Conservation (phyloP, 2,113 vertebrate genomes). For the Tautogolabrus adspersus region DNA sequence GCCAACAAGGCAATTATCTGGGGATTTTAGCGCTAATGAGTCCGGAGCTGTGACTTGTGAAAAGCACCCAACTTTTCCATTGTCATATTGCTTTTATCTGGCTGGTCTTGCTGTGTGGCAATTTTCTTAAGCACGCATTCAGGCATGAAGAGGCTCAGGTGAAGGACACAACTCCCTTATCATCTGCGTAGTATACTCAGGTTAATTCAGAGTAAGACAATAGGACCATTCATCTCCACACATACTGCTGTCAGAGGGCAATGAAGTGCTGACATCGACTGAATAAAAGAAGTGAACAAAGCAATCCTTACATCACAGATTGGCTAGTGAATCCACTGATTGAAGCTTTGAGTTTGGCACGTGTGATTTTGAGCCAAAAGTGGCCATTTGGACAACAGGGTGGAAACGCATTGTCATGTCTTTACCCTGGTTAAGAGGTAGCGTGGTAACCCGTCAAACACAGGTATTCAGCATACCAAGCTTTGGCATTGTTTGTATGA, state of each 20-base stretch:
- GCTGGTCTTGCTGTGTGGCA: slow-evolving; percentile 32
- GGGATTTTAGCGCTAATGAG: slow-evolving; percentile 5
- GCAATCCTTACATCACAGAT: background rate
- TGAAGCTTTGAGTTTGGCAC: no score
- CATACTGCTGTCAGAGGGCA: slow-evolving; percentile 28
- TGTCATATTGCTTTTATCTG: slow-evolving; percentile 8
- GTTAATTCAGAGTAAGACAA: slow-evolving; percentile 19
- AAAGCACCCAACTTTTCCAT: background rate
- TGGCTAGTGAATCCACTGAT: no score
- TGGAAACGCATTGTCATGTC: no score
- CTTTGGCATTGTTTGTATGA: no score
- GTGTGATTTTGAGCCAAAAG: no score
- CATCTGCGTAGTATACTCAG: background rate
- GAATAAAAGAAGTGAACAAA: background rate
- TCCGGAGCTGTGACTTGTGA: background rate
- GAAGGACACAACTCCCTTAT: slow-evolving; percentile 36
- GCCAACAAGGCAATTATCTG: background rate
- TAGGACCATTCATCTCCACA: slow-evolving; percentile 37
- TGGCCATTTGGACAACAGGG: no score
- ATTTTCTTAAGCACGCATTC: background rate
- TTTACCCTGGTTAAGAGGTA: no score
- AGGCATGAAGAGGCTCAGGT: slow-evolving; percentile 9
- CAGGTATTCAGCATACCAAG: no score
- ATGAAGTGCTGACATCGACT: slow-evolving; percentile 3
- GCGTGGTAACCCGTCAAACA: no score